These are phyloP conservation scores for Pogonocherus hispidulus DNA, from an alignment of 2,888 invertebrate genomes.

Conservation along the genomic window DNA sequence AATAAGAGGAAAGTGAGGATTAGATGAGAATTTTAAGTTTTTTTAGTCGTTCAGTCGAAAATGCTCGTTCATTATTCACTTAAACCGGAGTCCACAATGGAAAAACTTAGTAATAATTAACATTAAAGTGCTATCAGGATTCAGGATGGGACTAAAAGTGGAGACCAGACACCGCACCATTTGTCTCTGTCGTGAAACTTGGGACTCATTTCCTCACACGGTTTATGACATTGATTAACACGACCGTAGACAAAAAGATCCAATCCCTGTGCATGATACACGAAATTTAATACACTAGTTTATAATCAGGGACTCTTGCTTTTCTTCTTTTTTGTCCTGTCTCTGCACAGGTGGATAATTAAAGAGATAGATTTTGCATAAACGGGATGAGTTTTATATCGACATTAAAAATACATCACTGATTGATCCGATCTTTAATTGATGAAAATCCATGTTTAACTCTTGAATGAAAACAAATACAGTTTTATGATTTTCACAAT, in stretches of 20 bases:
- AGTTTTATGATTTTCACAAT: no score
- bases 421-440: no score
- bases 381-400: no score
- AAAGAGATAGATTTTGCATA: no score
- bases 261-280: conserved; percentile 26
- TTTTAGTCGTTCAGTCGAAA: conserved; percentile 27
- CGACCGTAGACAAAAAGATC: conserved; percentile 37
- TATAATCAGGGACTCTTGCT: conserved; percentile 32
- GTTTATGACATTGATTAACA: conserved; percentile 52
- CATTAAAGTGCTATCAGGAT: conserved; percentile 54
- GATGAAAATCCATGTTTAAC: no score
- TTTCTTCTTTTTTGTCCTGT: conserved; percentile 31
- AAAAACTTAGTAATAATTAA: conserved; percentile 56
- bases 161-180: conserved; percentile 28
- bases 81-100: conserved; percentile 28
- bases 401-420: no score
- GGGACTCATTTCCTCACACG: conserved; percentile 33
- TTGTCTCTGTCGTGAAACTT: conserved; percentile 23
- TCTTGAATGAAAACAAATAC: no score
- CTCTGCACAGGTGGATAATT: background rate
- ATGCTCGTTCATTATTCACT: conserved; percentile 39
- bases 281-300: conserved; percentile 29
- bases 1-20: conserved; percentile 31
- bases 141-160: conserved; percentile 45
- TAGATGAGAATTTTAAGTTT: conserved; percentile 36